Percentiles rank a stretch among this genome's conserved stretches.
Conservation (phyloP, 2,888 invertebrate species). For the Leptinotarsa juncta region DNA sequence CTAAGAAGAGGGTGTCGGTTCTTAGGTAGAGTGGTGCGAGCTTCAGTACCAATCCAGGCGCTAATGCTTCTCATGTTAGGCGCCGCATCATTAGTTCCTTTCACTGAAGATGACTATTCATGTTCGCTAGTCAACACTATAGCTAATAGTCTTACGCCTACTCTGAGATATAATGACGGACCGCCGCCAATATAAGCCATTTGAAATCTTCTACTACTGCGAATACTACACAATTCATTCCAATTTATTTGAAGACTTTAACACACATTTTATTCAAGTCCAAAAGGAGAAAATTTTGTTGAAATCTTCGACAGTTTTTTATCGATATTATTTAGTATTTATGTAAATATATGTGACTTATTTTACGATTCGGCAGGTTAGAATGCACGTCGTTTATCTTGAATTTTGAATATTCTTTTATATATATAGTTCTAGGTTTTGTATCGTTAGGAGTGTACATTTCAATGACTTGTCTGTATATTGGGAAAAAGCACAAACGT, state of each 20-base stretch:
- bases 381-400: slow-evolving; percentile 22
- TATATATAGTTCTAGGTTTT: slow-evolving; percentile 38
- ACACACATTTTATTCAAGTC: slow-evolving; percentile 29
- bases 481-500: slow-evolving; percentile 61
- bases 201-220: slow-evolving; percentile 22
- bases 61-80: slow-evolving; percentile 92
- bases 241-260: slow-evolving; percentile 42
- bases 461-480: slow-evolving; percentile 62
- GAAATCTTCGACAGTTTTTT: slow-evolving; percentile 39
- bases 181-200: slow-evolving; percentile 85
- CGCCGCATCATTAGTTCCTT: slow-evolving; percentile 91
- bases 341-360: slow-evolving; percentile 50
- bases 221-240: slow-evolving; percentile 32
- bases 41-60: slow-evolving; percentile 94
- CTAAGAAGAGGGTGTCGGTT: slow-evolving; percentile 84
- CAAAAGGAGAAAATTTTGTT: slow-evolving; percentile 26
- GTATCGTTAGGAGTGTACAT: slow-evolving; percentile 46
- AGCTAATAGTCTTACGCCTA: slow-evolving; percentile 86
- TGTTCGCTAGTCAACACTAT: slow-evolving; percentile 88
- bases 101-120: slow-evolving; percentile 86
- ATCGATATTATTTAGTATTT: slow-evolving; percentile 40
- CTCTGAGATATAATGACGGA: slow-evolving; percentile 91
- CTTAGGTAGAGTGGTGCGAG: slow-evolving; percentile 89
- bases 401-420: slow-evolving; percentile 19
- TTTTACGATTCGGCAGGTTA: slow-evolving; percentile 27